Evolutionary conservation across 2,113 vertebrate species (phyloP).

Genomic region (Grammomys surdaster): DNA sequence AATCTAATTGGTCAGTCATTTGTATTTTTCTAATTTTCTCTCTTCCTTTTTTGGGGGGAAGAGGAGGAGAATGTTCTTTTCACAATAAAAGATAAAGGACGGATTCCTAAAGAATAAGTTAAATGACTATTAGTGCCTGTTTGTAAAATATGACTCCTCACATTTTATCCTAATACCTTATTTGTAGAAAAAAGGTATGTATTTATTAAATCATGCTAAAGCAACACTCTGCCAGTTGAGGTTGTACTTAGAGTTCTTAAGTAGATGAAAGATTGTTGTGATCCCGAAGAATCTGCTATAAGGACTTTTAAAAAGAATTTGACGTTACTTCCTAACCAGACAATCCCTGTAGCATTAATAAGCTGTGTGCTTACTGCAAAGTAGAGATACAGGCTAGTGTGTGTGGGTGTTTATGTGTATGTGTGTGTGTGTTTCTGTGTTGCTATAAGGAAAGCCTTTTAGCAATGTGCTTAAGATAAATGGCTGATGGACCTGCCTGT

Average conservation of each 20-base stretch:
- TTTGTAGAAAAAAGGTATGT: background rate
- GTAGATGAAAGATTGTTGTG: background rate
- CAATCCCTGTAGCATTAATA: background rate
- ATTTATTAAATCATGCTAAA: background rate
- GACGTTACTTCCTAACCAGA: background rate
- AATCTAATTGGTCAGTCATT: background rate
- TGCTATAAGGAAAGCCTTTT: background rate
- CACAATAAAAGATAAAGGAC: background rate
- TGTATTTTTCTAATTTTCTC: background rate
- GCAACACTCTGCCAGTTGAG: background rate
- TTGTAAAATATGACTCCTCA: background rate
- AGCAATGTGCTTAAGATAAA: background rate
- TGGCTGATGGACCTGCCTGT: background rate
- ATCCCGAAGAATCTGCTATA: background rate
- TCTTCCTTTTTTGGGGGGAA: background rate
- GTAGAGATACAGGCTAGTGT: background rate
- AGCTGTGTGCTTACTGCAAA: background rate
- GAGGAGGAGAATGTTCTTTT: background rate
- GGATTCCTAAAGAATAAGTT: conserved; percentile 6
- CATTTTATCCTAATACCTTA: background rate
- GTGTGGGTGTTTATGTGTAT: too few relatives aligned
- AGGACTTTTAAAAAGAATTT: background rate
- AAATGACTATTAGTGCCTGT: background rate
- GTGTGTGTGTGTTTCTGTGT: background rate
- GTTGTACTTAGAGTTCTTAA: background rate